Conservation (phyloP, 2,113 vertebrate species). For the Archilochus colubris region DNA sequence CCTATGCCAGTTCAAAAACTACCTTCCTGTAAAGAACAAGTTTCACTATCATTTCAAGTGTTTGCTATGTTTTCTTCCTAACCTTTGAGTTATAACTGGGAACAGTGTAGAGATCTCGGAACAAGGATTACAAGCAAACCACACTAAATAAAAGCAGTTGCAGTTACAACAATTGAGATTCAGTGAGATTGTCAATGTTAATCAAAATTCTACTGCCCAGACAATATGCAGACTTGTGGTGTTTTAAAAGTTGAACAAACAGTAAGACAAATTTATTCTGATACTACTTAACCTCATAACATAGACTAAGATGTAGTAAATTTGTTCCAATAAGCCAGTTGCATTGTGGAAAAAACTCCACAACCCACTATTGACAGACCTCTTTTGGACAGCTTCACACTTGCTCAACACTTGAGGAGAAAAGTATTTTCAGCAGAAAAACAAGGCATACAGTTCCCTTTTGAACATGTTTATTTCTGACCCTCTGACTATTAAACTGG, state of each 20-base stretch:
- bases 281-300: neutral
- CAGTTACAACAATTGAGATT: neutral
- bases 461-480: neutral
- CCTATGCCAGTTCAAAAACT: neutral
- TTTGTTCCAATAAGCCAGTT: neutral
- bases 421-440: neutral
- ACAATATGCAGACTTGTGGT: neutral
- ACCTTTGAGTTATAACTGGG: neutral
- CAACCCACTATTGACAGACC: neutral
- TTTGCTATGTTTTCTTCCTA: neutral
- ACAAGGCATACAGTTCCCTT: neutral
- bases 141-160: neutral
- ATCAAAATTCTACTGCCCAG: neutral
- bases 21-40: neutral
- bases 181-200: neutral
- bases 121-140: neutral
- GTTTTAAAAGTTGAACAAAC: neutral
- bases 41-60: neutral
- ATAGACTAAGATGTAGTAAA: neutral
- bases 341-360: neutral
- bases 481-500: neutral
- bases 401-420: neutral
- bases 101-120: neutral
- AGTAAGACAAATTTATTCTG: neutral
- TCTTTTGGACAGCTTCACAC: neutral